A percentile compares a stretch with the other conserved stretches of the same genome.
Evolutionary conservation across 1,140 invertebrate species (phyloP).

Genomic region (Chionoecetes opilio): DNA sequence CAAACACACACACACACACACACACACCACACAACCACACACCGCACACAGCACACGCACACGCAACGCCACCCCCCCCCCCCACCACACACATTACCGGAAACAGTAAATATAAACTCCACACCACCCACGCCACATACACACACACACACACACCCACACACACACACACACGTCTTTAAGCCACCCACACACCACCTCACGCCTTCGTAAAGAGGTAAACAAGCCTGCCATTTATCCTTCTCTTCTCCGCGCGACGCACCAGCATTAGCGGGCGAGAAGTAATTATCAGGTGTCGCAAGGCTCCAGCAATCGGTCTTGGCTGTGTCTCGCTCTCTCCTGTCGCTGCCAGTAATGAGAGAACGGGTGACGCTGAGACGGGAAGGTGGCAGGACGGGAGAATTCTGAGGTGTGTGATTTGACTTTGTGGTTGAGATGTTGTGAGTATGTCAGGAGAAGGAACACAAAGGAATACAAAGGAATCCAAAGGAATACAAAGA

Average conservation of each 20-base stretch:
- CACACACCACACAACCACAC: background rate
- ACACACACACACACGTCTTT: background rate
- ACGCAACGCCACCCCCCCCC: background rate
- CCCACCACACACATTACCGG: background rate
- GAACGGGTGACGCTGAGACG: background rate
- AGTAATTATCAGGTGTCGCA: background rate
- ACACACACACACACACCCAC: background rate
- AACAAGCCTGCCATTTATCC: background rate
- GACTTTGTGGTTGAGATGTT: background rate
- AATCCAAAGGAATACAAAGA: too few relatives aligned
- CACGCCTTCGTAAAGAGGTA: background rate
- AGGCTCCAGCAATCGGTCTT: constrained; percentile 17
- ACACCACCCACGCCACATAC: background rate
- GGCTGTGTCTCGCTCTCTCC: background rate
- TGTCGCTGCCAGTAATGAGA: background rate
- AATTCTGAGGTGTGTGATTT: background rate
- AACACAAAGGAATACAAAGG: too few relatives aligned
- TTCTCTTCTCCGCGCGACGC: background rate
- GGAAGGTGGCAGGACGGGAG: background rate
- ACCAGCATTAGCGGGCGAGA: background rate
- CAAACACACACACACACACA: too few relatives aligned
- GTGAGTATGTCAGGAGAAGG: background rate
- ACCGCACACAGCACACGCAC: background rate
- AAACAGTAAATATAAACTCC: background rate
- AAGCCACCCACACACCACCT: background rate